Evolutionary conservation across 2,113 vertebrate genomes (phyloP), one percentile per base, ranked within the genome.

Genomic region (Porphyrio hochstetteri): DNA sequence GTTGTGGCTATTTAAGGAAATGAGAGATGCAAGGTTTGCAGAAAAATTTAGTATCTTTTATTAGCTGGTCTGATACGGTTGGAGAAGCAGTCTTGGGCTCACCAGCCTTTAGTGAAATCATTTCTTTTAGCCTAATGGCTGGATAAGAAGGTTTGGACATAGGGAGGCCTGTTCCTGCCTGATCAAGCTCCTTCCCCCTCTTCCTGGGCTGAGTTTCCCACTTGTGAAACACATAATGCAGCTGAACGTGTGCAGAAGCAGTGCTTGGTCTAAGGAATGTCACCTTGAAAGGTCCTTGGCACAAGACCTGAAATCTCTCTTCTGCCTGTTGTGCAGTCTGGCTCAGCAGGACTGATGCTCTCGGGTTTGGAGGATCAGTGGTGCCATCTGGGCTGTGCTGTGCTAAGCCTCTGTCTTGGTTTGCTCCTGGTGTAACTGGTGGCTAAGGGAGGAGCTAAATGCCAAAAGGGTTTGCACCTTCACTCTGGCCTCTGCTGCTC

Each of bases 231-330:
- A 28, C 7, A 3, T 10, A 46, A 42, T 12, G 25, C 15, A 85
- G 10, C 42, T 71, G 65, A 56, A 29, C 0, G 0, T 12, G 16
- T 64, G 31, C n/a, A 35, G 77, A 24, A 87, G 14, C 0, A 0
- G 44, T 64, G 33, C 17, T 88, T 70, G 23, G 13, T 27, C 17
- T 33, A 16, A 57, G 25, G 44, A 76, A 14, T 16, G 42, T 31
- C 57, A 76, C 48, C 83, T 65, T 75, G 53, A 17, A 13, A 28
- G 35, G 33, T 80, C 38, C 55, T 76, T 77, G 67, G 52, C 56
- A 76, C 21, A 71, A 61, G 53, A 60, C 16, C 50, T 21, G 16
- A 68, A 68, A 63, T n/a, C 12, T 4, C n/a, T 63, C 50, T 40
- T 59, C 67, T 75, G 16, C 78, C 5, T 75, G 91, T 82, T 33